Base-by-base conservation (phyloP, 2,113 vertebrate genomes). In the Scolopax mira region DNA sequence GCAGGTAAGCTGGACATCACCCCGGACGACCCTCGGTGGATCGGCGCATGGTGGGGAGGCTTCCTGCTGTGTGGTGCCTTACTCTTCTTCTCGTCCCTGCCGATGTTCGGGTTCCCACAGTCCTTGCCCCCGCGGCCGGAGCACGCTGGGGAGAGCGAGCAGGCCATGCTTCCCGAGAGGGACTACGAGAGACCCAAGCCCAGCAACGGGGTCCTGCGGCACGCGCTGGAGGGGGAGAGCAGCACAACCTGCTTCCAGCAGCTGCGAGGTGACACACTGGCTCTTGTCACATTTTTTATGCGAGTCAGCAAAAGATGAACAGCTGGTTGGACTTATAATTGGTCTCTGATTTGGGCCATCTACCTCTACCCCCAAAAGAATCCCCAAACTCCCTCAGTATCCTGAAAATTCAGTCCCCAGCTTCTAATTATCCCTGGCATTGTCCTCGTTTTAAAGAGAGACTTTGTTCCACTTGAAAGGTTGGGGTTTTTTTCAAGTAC, bases 51-150 rank as follows among this genome's bases (percentile, higher is more conserved):
- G 99, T 99, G 99, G 99, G 99, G 98, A 5, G 99, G 99, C 96
- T 99, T 99, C 97, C 99, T 99, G 94, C 98, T 99, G 91, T 99
- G 99, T 14, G 99, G 99, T 97, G 99, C 98, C 98, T 99, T 99
- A 98, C 99, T 99, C 93, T 99, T 99, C 97, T 99, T 98, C 98
- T 99, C 99, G 0, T 98, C 99, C 61, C 97, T 99, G 93, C 96
- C 99, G 42, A 99, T 99, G 99, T 99, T 99, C 13, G 99, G 99
- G 49, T 99, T 99, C 96, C 99, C 99, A 17, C 99, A 99, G 97
- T 99, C 99, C 9, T 98, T 99, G 96, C 97, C 98, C 22, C 94
- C 88, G 0, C 97, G 88, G 74, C 88, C 98, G 3, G 99, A 99
- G 81, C 97, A 98, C 3, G 62, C 96, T 5, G 79, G 96, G 30